Conservation (phyloP, 2,113 vertebrate genomes). For the Urocolius indicus region DNA sequence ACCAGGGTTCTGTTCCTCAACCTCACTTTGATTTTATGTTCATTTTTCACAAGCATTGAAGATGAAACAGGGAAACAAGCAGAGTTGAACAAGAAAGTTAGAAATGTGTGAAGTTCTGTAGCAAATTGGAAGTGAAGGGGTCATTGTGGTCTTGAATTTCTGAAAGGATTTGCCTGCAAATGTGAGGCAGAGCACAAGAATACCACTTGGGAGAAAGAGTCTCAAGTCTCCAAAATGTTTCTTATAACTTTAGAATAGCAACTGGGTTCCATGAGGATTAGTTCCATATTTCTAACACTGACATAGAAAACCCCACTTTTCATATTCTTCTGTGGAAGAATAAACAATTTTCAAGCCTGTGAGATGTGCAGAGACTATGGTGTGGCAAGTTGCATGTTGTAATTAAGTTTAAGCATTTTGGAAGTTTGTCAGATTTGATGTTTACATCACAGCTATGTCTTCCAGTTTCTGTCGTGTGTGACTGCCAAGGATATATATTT, state of each 20-base stretch:
- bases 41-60: neutral
- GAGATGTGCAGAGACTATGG: neutral
- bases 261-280: neutral
- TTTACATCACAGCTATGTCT: neutral
- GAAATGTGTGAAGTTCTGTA: neutral
- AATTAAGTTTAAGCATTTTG: neutral
- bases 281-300: neutral
- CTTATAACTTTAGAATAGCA: neutral
- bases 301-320: neutral
- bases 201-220: neutral
- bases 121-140: neutral
- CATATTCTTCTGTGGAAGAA: neutral
- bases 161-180: neutral
- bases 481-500: neutral
- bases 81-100: neutral
- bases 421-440: neutral
- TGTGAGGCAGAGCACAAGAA: neutral
- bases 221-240: neutral
- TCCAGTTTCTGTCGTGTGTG: neutral
- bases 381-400: neutral
- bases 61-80: neutral
- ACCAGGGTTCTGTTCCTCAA: neutral
- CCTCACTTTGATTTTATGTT: neutral
- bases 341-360: neutral
- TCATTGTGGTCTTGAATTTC: neutral